A percentile compares a stretch with the other conserved stretches of the same genome.
Conservation (phyloP, 2,113 vertebrate genomes). For the Procavia capensis region DNA sequence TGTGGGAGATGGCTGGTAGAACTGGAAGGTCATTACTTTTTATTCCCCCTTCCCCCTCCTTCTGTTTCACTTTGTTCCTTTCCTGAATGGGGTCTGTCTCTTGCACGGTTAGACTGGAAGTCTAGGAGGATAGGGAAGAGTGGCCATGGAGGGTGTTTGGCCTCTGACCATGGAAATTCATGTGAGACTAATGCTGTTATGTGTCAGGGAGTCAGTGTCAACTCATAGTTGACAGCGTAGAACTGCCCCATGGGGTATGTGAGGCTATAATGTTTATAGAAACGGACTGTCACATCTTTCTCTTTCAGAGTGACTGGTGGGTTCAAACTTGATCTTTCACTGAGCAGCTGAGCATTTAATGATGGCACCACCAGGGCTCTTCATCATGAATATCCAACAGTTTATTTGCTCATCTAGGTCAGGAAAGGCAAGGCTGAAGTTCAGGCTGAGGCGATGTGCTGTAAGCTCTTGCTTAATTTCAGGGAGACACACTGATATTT, state of each 20-base stretch:
- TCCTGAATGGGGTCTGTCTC: background rate
- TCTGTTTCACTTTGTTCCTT: conserved; percentile 48
- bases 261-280: background rate
- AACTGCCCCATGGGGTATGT: background rate
- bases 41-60: conserved; percentile 21
- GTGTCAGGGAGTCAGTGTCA: background rate
- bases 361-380: background rate
- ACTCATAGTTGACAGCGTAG: background rate
- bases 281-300: background rate
- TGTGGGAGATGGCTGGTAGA: background rate
- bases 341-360: background rate
- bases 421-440: background rate
- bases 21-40: background rate
- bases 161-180: background rate
- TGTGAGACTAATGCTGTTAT: background rate
- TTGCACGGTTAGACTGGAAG: background rate
- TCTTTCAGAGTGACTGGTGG: background rate
- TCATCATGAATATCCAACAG: background rate
- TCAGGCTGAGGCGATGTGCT: background rate
- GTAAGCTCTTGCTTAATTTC: background rate
- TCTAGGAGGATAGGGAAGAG: background rate
- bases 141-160: background rate
- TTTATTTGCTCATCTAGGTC: background rate
- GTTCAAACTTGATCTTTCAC: background rate
- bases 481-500: background rate